phyloP scores from a whole-genome alignment of 2,888 invertebrate species.

The Andrena bucephala region DNA sequence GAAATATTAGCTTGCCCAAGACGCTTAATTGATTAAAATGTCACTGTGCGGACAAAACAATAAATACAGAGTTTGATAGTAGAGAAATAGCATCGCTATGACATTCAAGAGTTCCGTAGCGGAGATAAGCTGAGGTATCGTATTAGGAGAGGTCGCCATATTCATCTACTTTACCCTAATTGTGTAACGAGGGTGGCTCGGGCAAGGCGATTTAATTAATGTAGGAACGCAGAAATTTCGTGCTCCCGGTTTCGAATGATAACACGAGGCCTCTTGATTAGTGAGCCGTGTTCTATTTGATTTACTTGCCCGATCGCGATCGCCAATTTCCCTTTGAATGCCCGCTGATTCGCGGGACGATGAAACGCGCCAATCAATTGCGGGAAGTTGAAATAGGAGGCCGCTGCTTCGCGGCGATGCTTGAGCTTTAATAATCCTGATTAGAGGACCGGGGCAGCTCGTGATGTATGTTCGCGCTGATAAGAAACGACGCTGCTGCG shows the following conservation, averaged over 20 bases:
- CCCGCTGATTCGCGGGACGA: conserved; percentile 40
- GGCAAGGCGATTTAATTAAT: no score
- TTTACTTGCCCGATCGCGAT: conserved; percentile 27
- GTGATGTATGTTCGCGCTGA: conserved; percentile 8
- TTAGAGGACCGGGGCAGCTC: conserved; percentile 43
- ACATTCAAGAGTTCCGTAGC: no score
- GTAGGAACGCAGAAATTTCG: no score
- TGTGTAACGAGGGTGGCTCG: no score
- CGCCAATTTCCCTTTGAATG: conserved; percentile 46
- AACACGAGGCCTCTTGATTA: conserved; percentile 29
- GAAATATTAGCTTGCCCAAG: no score
- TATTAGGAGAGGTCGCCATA: no score
- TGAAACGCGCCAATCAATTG: conserved; percentile 38
- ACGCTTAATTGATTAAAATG: no score
- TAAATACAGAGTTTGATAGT: no score
- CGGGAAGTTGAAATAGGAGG: neutral
- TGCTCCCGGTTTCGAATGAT: neutral
- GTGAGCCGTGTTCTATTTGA: conserved; percentile 4
- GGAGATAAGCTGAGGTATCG: no score
- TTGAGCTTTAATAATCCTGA: conserved; percentile 60
- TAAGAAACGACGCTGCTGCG: conserved; percentile 35
- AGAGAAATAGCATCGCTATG: no score
- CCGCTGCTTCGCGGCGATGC: neutral
- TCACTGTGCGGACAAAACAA: no score
- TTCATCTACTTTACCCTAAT: no score